phyloP scores from a whole-genome alignment of 2,797 vertebrate species.

The Intellagama lesueurii region DNA sequence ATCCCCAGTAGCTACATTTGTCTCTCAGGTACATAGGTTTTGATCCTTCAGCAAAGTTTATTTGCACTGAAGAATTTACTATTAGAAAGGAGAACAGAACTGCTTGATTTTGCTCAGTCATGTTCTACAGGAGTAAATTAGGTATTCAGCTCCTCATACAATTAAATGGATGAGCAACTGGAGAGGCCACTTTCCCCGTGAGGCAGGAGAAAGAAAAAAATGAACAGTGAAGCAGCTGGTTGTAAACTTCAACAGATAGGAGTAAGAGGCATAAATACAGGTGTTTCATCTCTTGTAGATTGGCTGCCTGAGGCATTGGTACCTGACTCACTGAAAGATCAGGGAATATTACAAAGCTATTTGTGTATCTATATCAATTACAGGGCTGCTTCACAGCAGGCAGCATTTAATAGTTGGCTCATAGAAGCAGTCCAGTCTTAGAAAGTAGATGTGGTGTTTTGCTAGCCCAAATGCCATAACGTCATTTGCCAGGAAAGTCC shows the following conservation, averaged over 20 bases:
- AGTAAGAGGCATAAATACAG: neutral
- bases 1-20: neutral
- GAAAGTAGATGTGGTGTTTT: neutral
- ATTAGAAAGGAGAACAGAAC: neutral
- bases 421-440: neutral
- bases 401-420: neutral
- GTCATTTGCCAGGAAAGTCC: neutral
- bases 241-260: neutral
- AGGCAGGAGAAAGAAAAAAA: neutral
- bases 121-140: neutral
- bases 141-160: neutral
- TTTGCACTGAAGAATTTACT: neutral
- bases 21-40: too few relatives aligned
- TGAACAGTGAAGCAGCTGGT: neutral
- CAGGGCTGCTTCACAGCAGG: neutral
- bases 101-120: neutral
- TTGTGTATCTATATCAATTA: neutral
- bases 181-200: neutral
- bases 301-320: neutral
- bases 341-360: neutral
- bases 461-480: neutral
- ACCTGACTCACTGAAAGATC: neutral
- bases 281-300: slow-evolving; percentile 5
- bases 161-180: neutral
- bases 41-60: neutral